Evolutionary conservation across 2,797 vertebrate genomes (phyloP).

Genomic region (Nyctalus aviator): DNA sequence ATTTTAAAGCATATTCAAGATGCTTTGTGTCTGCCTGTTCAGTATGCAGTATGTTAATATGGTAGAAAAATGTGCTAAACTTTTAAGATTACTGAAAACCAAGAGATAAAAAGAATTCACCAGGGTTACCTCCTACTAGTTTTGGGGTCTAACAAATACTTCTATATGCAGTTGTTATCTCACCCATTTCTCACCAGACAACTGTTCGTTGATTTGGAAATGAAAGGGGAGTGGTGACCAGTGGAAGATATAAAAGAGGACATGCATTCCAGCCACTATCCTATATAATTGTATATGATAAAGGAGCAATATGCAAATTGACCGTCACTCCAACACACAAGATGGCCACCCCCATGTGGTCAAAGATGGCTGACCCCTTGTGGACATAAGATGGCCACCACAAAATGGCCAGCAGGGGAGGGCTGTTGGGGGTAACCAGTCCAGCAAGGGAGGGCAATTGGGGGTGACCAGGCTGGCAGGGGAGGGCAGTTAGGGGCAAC

Average conservation of each 20-base stretch:
- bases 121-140: conserved; percentile 14
- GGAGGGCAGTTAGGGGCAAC: no score
- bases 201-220: conserved; percentile 34
- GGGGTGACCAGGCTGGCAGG: no score
- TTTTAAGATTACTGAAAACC: conserved; percentile 54
- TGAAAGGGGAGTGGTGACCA: not conserved
- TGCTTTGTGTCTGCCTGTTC: conserved; percentile 78
- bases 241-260: not conserved
- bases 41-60: conserved; percentile 80
- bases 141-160: conserved; percentile 41
- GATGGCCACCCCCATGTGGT: no score
- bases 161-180: not conserved
- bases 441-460: no score
- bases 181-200: conserved; percentile 49
- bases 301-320: no score
- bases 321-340: no score
- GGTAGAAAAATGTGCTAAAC: conserved; percentile 77
- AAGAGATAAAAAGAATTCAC: conserved; percentile 59
- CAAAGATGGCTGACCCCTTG: no score
- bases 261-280: not conserved
- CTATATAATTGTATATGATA: no score
- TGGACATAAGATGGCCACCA: no score
- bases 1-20: conserved; percentile 85
- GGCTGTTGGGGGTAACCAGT: no score
- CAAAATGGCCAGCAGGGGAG: no score